Evolutionary conservation across 2,888 invertebrate genomes (phyloP), one percentile per base, ranked within the genome.

Genomic region (Scaptomyza parva): DNA sequence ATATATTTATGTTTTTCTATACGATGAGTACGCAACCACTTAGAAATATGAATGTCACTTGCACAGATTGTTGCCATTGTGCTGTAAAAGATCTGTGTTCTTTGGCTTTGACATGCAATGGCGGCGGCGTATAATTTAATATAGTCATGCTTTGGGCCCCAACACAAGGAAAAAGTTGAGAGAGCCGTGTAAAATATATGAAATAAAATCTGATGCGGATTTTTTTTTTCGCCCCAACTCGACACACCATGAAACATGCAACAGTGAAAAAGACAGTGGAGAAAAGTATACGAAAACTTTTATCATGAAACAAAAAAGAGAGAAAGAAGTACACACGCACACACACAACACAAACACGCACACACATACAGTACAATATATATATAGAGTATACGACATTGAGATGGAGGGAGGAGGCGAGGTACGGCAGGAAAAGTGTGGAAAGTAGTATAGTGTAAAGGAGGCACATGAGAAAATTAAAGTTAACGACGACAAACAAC

Each of bases 401-500:
- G 41, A 65, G 63, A n/a, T n/a, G n/a, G n/a, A n/a, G 47, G 50
- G 7, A 4, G 14, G 14, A 2, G 24, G 20, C 6, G 35, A 7
- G 35, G 9, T 9, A 2, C 0, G 41, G 22, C 7, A 0, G 22
- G 28, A 35, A n/a, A n/a, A n/a, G 14, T 14, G 45, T 1, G 18
- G 12, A 20, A 40, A 14, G 28, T 28, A 14, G 28, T 28, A 33
- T 22, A 33, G 55, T 41, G 61, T 37, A 50, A 43, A 51, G 26
- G 43, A 45, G 61, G 64, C 66, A 59, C 47, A 71, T 55, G 53
- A 78, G 59, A 41, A 65, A 72, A 70, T 78, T 60, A 68, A 84
- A 74, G 65, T 75, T 70, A 82, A 77, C 61, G 66, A 57, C 67
- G 69, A 76, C 75, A 57, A 83, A 73, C 60, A 76, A 76, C 59